Base-by-base conservation (phyloP, 2,113 vertebrate genomes). In the Eptatretus burgeri region DNA sequence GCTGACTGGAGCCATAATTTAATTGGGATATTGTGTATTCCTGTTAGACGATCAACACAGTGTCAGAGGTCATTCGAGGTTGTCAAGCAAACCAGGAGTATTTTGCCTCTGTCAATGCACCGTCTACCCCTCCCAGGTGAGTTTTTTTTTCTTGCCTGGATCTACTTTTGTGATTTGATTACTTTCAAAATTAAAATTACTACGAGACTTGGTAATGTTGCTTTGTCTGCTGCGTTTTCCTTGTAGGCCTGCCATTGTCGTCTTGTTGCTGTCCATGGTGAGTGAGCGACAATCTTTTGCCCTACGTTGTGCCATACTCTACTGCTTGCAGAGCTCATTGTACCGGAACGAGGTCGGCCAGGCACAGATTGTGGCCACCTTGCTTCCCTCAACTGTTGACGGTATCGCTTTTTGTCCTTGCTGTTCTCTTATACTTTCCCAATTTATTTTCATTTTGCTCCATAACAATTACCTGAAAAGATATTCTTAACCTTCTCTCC, bases 241-340 rank as follows among this genome's bases (percentile, higher is more conserved):
- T 20, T 27, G 49, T 67, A 98, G 91, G 67, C 87, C 91, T 2
- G 89, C 89, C 1, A 95, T 98, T 1, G 91, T 98, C 5, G 89
- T 98, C 5, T 77, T 98, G 10, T 82, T 98, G 52, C 89, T 98
- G 87, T 98, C 91, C 68, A 98, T 98, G 91, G 89, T 98, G 12
- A 98, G 94, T 0, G 91, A 98, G 69, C 76, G 85, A 63, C 91
- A 98, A 70, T 89, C 91, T 0, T 98, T 98, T 12, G 89, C 95
- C 27, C 76, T 98, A 9, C 85, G 87, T 17, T 98, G 91, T 62
- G 89, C 91, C 1, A 89, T 98, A 49, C 84, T 98, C 63, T 98
- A 98, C 69, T 98, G 91, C 60, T 98, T 98, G 76, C 89, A 98
- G 74, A 94, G 91, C 73, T 98, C 93, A 68, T 73, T 98, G 3